These are phyloP conservation scores for Rotaria macrura DNA, from an alignment of 2,888 invertebrate species.

Conservation along the genomic window DNA sequence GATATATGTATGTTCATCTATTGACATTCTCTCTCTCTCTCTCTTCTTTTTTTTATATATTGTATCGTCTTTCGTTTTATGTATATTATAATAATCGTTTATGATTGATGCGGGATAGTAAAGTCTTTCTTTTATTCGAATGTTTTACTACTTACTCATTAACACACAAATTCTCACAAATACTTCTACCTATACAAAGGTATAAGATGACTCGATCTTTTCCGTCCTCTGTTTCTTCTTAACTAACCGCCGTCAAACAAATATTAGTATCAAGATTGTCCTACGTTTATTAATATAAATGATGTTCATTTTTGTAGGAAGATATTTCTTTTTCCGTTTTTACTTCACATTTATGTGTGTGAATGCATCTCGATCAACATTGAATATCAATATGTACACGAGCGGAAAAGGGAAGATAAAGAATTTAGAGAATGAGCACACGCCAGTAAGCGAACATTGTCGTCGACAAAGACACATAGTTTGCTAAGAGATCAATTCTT, in stretches of 20 bases:
- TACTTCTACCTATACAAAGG: neutral
- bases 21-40: neutral
- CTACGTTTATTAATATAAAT: neutral
- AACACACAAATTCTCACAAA: neutral
- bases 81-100: neutral
- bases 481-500: neutral
- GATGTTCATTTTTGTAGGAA: neutral
- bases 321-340: neutral
- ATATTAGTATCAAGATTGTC: neutral
- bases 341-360: neutral
- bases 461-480: slow-evolving; percentile 8
- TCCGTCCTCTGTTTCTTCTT: neutral
- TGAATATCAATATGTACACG: neutral
- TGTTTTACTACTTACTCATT: neutral
- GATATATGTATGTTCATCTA: neutral
- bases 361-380: neutral
- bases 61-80: neutral
- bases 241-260: slow-evolving; percentile 8
- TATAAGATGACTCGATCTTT: neutral
- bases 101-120: neutral
- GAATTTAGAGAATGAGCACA: slow-evolving; percentile 8
- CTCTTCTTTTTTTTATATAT: no score
- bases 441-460: slow-evolving; percentile 4
- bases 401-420: neutral
- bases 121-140: neutral